phyloP scores from a whole-genome alignment of 2,888 invertebrate species.

The Leptopilina syphax region DNA sequence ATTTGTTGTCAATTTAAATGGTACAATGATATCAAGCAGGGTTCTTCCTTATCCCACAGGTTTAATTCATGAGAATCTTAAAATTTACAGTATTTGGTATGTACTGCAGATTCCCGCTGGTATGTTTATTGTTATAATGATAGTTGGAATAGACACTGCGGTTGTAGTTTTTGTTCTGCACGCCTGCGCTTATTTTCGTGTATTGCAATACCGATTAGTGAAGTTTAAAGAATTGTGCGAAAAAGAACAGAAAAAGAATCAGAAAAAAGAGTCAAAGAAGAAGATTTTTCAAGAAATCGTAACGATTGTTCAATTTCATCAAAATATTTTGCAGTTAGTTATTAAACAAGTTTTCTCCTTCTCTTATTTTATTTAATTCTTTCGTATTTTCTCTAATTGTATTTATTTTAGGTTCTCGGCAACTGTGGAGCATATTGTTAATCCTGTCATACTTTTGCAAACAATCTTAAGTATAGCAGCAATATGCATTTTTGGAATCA shows the following conservation, averaged over 20 bases:
- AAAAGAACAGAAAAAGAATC: neutral
- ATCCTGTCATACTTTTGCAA: conserved; percentile 48
- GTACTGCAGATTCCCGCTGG: conserved; percentile 46
- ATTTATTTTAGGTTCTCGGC: neutral
- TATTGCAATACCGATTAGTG: neutral
- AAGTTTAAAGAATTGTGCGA: neutral
- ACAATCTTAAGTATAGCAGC: conserved; percentile 45
- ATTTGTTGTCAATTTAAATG: conserved; percentile 37
- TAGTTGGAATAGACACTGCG: conserved; percentile 49
- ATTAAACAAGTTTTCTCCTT: neutral
- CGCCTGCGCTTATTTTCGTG: conserved; percentile 46
- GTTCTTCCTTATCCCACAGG: conserved; percentile 49
- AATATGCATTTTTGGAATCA: conserved; percentile 50
- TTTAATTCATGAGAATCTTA: conserved; percentile 45
- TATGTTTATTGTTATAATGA: conserved; percentile 32
- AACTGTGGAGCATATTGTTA: conserved; percentile 48
- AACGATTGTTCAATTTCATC: neutral
- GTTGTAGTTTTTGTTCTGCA: conserved; percentile 47
- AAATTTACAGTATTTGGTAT: conserved; percentile 47
- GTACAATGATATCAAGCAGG: conserved; percentile 47
- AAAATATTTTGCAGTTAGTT: neutral
- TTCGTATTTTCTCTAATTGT: neutral
- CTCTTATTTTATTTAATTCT: neutral
- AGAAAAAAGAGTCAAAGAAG: neutral
- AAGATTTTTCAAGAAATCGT: neutral